Evolutionary conservation across 2,797 vertebrate species (phyloP), one percentile per base, ranked within the genome.

Genomic region (Hippopotamyrus pictus): DNA sequence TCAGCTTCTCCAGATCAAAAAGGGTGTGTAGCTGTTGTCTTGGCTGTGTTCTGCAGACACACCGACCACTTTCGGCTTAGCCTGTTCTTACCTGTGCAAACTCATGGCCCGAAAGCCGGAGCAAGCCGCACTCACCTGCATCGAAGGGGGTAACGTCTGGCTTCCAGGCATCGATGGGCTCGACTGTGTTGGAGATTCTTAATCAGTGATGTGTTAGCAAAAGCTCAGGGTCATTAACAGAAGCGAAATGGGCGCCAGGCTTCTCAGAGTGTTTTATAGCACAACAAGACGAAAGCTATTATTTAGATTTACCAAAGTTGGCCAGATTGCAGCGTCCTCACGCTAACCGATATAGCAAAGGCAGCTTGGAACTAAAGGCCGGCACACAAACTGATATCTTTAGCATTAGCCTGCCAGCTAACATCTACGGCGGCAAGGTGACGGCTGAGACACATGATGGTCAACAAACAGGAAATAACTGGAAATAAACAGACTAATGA

Each of bases 131-230:
- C 93, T 96, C 95, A 98, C 97, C 98, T 96, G 95, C 93, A 90
- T 98, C 95, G 89, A 96, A 97, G 89, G 96, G 90, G 92, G 94
- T 96, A 8, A 92, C 84, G 90, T 96, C 96, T 62, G 95, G 92
- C 91, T 95, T 98, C 98, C 96, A 96, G 3, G 89, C 59, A 5
- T 97, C 96, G 90, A 93, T 92, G 3, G 95, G 90, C 90, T 95
- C 94, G 93, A 95, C 96, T 96, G 94, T 91, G 90, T 82, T 91
- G 92, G 95, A 33, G 90, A 93, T 73, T 91, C 90, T 89, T 93
- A n/a, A 92, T 79, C 73, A 91, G 92, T 92, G 89, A 69, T 89
- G 90, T 62, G 2, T 94, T 93, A 94, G 83, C 88, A 57, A 91
- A 50, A 87, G 87, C 48, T 79, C 73, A 41, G 37, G 37, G 37